A percentile compares a stretch with the other conserved stretches of the same genome.
Evolutionary conservation across 2,888 invertebrate genomes (phyloP).

Genomic region (Drosophila flavopinicola): DNA sequence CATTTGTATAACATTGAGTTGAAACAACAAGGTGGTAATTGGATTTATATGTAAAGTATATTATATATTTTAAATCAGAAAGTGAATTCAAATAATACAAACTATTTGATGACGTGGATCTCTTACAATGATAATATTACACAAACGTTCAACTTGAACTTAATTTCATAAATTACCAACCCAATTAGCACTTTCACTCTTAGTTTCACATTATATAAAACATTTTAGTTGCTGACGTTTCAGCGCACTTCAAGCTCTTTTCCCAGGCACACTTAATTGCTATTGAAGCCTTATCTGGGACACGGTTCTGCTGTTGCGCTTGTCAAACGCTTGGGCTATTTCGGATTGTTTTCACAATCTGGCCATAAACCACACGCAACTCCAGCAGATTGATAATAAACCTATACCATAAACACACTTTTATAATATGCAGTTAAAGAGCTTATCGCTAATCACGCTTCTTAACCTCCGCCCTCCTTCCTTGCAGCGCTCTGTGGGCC

Average conservation of each 20-base stretch:
- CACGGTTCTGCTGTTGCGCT: constrained; percentile 28
- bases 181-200: constrained; percentile 11
- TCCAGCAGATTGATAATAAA: constrained; percentile 27
- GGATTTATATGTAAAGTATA: too few relatives aligned
- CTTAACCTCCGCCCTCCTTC: neutral
- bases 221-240: constrained; percentile 1
- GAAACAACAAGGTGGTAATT: too few relatives aligned
- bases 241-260: constrained; percentile 3
- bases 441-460: constrained; percentile 27
- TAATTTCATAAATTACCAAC: too few relatives aligned
- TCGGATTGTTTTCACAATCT: constrained; percentile 48
- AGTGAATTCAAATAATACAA: too few relatives aligned
- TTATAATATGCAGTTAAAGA: neutral
- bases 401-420: neutral
- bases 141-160: too few relatives aligned
- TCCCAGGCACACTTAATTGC: constrained; percentile 18
- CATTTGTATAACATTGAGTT: too few relatives aligned
- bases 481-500: constrained; percentile 88
- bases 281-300: constrained; percentile 37
- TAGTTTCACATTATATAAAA: neutral
- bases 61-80: too few relatives aligned
- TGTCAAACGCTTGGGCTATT: constrained; percentile 51
- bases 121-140: too few relatives aligned
- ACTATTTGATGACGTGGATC: too few relatives aligned
- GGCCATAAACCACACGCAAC: constrained; percentile 49